Base-by-base conservation (phyloP, 2,888 invertebrate genomes). In the Ophion obscuratus region DNA sequence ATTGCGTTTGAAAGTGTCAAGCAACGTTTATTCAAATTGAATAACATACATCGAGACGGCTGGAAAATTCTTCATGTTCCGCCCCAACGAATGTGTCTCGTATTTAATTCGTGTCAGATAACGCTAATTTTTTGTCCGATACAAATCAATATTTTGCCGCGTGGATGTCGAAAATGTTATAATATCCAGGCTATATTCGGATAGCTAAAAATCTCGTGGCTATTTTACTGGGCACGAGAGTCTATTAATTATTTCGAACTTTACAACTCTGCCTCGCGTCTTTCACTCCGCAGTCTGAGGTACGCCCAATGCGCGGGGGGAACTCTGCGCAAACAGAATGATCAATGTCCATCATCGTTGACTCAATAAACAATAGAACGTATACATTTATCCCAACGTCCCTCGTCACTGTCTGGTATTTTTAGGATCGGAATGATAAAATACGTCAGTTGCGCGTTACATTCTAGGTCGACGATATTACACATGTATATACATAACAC, bases 271-370 rank as follows among this genome's bases (percentile, higher is more conserved):
- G 14, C 7, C 59, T 14, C 36, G 5, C 47, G 59, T 36, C 36
- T 44, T 73, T 67, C 4, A 24, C n/a, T 77, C 27, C 17, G 31
- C 40, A 67, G 3, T 24, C 27, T 17, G 17, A 3, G 53, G 5
- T 53, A 17, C 2, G 2, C 53, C 14, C 0, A 70, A 53, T 24
- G 53, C 53, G 53, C 53, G 3, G 24, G 59, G 24, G 59, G 20
- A 76, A 53, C 59, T 78, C 36, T 64, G 59, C 73, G 66, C 62
- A 73, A 83, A 86, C 73, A 74, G 53, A 73, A 80, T 61, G 77
- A 64, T 77, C 74, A 83, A 77, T 66, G 86, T 86, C 80, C 73
- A 77, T 83, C 77, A 73, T 80, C 85, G 44, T 86, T 78, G 81
- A 81, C 83, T 81, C 62, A 75, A 81, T 83, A 81, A 81, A 68